A percentile compares a stretch with the other conserved stretches of the same genome.
phyloP scores from a whole-genome alignment of 1,140 invertebrate species.

The Chelonus insularis region DNA sequence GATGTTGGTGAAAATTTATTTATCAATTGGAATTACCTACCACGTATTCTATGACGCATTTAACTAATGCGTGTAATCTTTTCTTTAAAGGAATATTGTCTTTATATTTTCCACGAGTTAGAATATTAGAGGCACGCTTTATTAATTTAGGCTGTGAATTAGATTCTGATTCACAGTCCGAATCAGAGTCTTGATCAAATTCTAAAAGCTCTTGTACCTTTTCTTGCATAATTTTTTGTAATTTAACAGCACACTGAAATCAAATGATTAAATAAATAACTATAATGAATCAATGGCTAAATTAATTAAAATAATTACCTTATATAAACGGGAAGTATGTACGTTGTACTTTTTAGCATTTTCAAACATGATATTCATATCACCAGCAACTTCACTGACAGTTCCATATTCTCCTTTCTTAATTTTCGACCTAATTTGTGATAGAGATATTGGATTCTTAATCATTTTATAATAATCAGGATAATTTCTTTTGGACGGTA shows the following conservation, averaged over 20 bases:
- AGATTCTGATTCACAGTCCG: slow-evolving; percentile 60
- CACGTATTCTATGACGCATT: slow-evolving; percentile 76
- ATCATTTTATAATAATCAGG: slow-evolving; percentile 99
- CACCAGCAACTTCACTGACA: slow-evolving; percentile 87
- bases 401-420: slow-evolving; percentile 84
- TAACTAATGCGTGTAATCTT: slow-evolving; percentile 73
- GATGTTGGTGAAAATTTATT: slow-evolving; percentile 3
- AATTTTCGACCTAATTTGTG: slow-evolving; percentile 90
- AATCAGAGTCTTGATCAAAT: slow-evolving; percentile 70
- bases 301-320: slow-evolving; percentile 60
- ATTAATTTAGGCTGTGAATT: slow-evolving; percentile 55
- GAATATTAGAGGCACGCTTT: slow-evolving; percentile 59
- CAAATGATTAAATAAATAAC: no score
- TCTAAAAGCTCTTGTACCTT: slow-evolving; percentile 83
- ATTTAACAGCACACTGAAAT: slow-evolving; percentile 74
- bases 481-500: slow-evolving; percentile 88
- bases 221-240: slow-evolving; percentile 82
- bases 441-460: slow-evolving; percentile 91
- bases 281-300: no score
- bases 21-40: slow-evolving; percentile 59
- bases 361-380: slow-evolving; percentile 98
- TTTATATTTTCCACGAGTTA: slow-evolving; percentile 63
- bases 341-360: slow-evolving; percentile 96
- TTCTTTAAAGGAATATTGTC: slow-evolving; percentile 72
- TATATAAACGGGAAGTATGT: slow-evolving; percentile 84